Evolutionary conservation across 2,113 vertebrate species (phyloP), one percentile per base, ranked within the genome.

Genomic region (Scortum barcoo): DNA sequence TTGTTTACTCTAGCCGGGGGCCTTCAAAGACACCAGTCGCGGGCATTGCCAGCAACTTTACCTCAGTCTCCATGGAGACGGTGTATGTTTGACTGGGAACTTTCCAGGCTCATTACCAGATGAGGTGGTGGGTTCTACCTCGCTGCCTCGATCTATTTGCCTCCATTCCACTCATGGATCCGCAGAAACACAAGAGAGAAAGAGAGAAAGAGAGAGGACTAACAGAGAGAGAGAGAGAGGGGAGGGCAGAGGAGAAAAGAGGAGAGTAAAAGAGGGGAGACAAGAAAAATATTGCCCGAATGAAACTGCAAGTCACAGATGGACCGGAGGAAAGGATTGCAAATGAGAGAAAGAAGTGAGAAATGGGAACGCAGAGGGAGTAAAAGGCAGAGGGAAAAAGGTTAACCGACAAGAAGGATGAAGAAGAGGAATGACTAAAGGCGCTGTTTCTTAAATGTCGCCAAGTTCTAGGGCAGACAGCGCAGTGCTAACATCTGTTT

Each of bases 41-140:
- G 85, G 75, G 68, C 69, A 67, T 26, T 26, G 77, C 80, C 73
- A 62, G 76, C 61, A 84, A 84, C 86, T 86, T 80, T 74, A 89
- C 89, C 73, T 82, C 76, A 24, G 89, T 93, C 87, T 72, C 93
- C 88, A 91, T 91, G 85, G 90, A 82, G 87, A 94, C 75, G 4
- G 58, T 79, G 72, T 72, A 80, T 83, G 81, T 88, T 81, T 82
- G 88, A 89, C 90, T 81, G 40, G 74, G 87, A 92, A 92, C 88
- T 89, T 92, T 93, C 78, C 76, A 81, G 83, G 63, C 86, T 89
- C 87, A 90, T 90, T 92, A 93, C 86, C 82, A 86, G 89, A 89
- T 75, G 84, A 90, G 81, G 75, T 57, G 73, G 73, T 40, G 53
- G 84, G 73, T 88, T 91, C 71, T 85, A 90, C 68, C 86, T 86